Evolutionary conservation across 2,113 vertebrate genomes (phyloP).

Genomic region (Melanocharis versteri): DNA sequence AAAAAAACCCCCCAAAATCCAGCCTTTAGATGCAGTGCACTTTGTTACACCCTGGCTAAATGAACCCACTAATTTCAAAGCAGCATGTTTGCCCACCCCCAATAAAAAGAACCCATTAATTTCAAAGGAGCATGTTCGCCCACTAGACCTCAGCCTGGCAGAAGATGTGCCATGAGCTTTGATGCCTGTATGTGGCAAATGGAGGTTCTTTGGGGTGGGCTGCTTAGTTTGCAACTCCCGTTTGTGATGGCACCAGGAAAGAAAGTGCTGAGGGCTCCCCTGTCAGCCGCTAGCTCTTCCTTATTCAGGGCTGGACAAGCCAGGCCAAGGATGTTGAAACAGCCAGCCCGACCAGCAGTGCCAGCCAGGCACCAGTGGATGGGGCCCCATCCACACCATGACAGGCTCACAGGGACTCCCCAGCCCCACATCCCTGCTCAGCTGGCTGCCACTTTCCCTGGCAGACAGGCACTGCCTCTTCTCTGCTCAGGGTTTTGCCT

Average conservation of each 20-base stretch:
- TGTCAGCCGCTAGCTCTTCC: not conserved
- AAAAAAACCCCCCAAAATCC: not conserved
- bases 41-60: not conserved
- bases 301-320: not conserved
- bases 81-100: not conserved
- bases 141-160: not conserved
- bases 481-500: not conserved
- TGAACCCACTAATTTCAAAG: not conserved
- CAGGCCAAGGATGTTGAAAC: not conserved
- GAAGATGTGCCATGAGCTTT: not conserved
- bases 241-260: not conserved
- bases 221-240: not conserved
- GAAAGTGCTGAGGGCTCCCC: not conserved
- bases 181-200: not conserved
- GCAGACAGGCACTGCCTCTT: not conserved
- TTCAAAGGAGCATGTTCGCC: not conserved
- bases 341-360: not conserved
- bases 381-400: fast-evolving
- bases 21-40: not conserved
- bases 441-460: not conserved
- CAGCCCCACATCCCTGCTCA: not conserved
- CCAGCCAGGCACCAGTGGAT: not conserved
- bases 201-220: not conserved
- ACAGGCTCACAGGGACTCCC: not conserved
- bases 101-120: not conserved